Percentiles rank a stretch among this genome's conserved stretches.
phyloP scores from a whole-genome alignment of 2,113 vertebrate genomes.

The Ailurus styani region DNA sequence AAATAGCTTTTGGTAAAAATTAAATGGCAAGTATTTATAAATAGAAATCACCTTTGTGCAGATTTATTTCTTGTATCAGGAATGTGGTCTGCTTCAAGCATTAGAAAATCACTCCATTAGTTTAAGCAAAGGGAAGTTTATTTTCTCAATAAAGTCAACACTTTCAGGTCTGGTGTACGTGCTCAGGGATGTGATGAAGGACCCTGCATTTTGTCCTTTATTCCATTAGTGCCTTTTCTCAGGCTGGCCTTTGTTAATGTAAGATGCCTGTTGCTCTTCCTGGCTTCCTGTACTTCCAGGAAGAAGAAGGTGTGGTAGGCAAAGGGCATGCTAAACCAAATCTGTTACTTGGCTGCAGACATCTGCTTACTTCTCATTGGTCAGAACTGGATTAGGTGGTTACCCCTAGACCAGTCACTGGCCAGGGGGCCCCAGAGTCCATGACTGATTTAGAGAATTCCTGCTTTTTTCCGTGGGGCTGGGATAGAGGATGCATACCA shows the following conservation, averaged over 20 bases:
- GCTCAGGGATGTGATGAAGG: not conserved
- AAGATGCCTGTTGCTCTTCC: not conserved
- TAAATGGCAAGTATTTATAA: constrained; percentile 4
- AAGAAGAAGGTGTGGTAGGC: not conserved
- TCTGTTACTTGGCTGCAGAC: not conserved
- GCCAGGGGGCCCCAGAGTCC: not conserved
- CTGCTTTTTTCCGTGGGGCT: not conserved
- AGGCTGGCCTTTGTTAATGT: not conserved
- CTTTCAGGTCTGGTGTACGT: rapidly evolving
- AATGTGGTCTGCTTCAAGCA: not conserved
- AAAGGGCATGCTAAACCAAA: not conserved
- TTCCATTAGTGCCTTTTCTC: not conserved
- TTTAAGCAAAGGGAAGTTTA: not conserved
- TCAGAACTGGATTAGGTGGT: not conserved
- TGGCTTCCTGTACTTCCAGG: not conserved
- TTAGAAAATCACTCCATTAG: not conserved
- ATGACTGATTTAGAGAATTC: not conserved
- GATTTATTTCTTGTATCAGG: not conserved
- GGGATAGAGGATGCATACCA: not conserved
- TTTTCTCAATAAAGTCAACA: not conserved
- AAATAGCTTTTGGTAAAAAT: not conserved
- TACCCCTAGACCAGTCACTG: not conserved
- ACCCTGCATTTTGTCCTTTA: not conserved
- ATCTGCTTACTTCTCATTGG: not conserved
- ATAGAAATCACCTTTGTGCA: not conserved